A percentile compares a stretch with the other conserved stretches of the same genome.
phyloP scores from a whole-genome alignment of 2,113 vertebrate genomes.

The Bambusicola thoracicus region DNA sequence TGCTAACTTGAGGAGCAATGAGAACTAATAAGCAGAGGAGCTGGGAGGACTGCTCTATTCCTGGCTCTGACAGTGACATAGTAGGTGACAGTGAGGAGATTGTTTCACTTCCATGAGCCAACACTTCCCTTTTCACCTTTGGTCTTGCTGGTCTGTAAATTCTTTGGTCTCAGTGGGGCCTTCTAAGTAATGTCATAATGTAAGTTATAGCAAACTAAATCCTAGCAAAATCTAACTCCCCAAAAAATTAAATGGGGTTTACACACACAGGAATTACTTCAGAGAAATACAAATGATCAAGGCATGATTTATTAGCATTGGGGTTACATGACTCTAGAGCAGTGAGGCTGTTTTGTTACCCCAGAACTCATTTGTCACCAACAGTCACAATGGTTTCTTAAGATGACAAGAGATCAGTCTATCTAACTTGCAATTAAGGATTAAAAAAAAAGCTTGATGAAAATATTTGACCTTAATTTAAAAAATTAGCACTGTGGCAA shows the following conservation, averaged over 20 bases:
- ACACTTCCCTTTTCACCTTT: background rate
- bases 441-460: slow-evolving; percentile 10
- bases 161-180: background rate
- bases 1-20: background rate
- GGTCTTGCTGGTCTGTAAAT: background rate
- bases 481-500: slow-evolving; percentile 59
- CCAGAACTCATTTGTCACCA: slow-evolving; percentile 27
- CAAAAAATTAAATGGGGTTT: background rate
- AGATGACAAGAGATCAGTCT: slow-evolving; percentile 54
- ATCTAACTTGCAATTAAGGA: slow-evolving; percentile 55
- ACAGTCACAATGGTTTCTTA: slow-evolving; percentile 22
- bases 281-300: background rate
- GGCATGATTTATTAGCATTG: background rate
- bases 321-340: background rate
- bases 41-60: background rate
- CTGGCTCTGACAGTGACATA: slow-evolving; percentile 6
- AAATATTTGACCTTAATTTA: slow-evolving; percentile 60
- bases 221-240: background rate
- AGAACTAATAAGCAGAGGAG: background rate
- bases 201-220: background rate
- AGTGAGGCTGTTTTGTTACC: background rate
- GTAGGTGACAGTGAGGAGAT: slow-evolving; percentile 5
- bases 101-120: slow-evolving; percentile 1
- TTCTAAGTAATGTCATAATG: background rate
- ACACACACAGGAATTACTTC: background rate